Base-by-base conservation (phyloP, 2,797 vertebrate genomes). In the Malacoraja senta region DNA sequence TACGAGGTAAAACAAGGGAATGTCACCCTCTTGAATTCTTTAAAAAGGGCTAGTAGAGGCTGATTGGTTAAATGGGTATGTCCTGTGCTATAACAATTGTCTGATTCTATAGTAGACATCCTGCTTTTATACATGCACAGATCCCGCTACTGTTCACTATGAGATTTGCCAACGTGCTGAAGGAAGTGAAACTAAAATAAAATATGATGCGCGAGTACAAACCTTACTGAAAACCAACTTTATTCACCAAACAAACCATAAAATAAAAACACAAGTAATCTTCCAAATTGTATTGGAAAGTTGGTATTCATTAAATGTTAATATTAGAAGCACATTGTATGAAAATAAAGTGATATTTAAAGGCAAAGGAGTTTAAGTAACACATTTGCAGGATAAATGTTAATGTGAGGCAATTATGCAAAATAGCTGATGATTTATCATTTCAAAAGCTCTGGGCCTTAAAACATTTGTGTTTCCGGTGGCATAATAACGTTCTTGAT, bases 221-320 rank as follows among this genome's bases (percentile, higher is more conserved):
- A 86, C 79, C 92, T 91, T 88, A 93, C 93, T 79, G 93, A 93
- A 94, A 95, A 93, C 93, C 35, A 94, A 91, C 94, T 97, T 97
- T 96, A 97, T 96, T 96, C 95, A 95, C 95, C 94, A 96, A 94
- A 95, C 95, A 95, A 95, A 94, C 95, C 92, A 94, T 95, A 81
- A 93, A 94, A 94, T 93, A 94, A 92, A 94, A 93, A 94, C 78
- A 61, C 15, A 93, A 93, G 93, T 93, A 93, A 65, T 84, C 93
- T 93, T 93, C 93, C 93, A 95, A 93, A 95, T 95, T 95, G 81
- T 93, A 93, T 13, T 93, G 77, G 65, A 93, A 94, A 93, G 93
- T 93, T 93, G 93, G 93, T 88, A 94, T 94, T 93, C 93, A 93
- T 93, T 93, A 93, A 91, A 93, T 93, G 84, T 65, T 74, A 58